Evolutionary conservation across 92 coral and sea anemone genomes (phyloP), one percentile per base, ranked within the genome.

Genomic region (Epizoanthus ramosus): DNA sequence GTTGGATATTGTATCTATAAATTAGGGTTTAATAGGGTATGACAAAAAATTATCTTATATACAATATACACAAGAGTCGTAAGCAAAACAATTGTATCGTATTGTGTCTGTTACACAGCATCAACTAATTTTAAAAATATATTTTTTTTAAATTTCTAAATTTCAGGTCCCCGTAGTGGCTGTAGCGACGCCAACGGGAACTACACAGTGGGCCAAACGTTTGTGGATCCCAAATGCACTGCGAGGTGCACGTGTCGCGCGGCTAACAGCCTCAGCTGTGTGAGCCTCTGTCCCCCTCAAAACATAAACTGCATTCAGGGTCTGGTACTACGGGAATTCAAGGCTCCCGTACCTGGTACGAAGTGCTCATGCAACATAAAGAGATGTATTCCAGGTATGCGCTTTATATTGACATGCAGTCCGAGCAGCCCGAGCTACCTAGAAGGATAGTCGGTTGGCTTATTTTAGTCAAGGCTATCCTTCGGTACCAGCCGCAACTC

Each of bases 171-270:
- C 7, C 25, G 1, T 16, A 22, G 25, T 63, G 68, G 68, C 8
- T 63, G 68, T 22, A 63, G 68, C 22, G 68, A 63, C 25, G 17
- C 68, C 25, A 4, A 63, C 22, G 68, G 68, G 3, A 63, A 63
- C 68, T 63, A 63, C 22, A 5, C 68, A 13, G 21, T 63, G 18
- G 68, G 68, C 25, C 68, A 63, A 63, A 63, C 68, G 6, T 63
- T 63, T 63, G 68, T 63, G 10, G 22, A 63, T 6, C 22, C 23
- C 17, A 13, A 63, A 17, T 63, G 68, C 68, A 63, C 68, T 13
- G 68, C 68, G 23, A 63, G 22, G 8, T 63, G 68, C 68, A 63
- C 68, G 21, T 63, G 68, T 63, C 68, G 8, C 24, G 10, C 68
- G 22, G 22, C 17, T 63, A n/a, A n/a, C 68, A 19, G 25, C 9